Conservation (phyloP, 2,888 invertebrate species). For the Oligia fasciuncula region DNA sequence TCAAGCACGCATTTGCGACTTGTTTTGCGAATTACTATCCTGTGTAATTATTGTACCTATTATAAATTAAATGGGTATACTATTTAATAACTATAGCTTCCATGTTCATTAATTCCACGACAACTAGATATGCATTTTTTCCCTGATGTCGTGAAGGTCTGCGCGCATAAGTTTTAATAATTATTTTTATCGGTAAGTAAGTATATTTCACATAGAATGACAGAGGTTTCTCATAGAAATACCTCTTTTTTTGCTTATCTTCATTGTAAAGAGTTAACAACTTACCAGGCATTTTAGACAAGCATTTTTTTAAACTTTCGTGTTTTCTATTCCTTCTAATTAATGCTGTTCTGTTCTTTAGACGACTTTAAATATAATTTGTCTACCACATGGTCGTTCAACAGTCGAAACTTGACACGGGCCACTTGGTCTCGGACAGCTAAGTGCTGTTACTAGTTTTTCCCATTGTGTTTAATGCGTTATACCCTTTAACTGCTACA, state of each 20-base stretch:
- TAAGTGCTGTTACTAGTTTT: slow-evolving; percentile 81
- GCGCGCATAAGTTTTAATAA: slow-evolving; percentile 24
- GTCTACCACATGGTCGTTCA: slow-evolving; percentile 31
- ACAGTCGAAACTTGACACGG: slow-evolving; percentile 59
- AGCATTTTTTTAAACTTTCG: neutral
- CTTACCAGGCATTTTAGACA: neutral
- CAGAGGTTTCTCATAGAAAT: slow-evolving; percentile 7
- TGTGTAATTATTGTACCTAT: slow-evolving; percentile 35
- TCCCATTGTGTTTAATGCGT: slow-evolving; percentile 80
- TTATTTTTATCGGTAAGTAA: slow-evolving; percentile 28
- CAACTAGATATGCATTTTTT: slow-evolving; percentile 48
- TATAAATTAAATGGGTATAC: slow-evolving; percentile 48
- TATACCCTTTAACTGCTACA: slow-evolving; percentile 76
- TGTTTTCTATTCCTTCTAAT: slow-evolving; percentile 7
- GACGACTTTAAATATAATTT: slow-evolving; percentile 25
- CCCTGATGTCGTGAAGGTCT: slow-evolving; percentile 25
- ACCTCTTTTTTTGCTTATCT: neutral
- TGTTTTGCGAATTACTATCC: slow-evolving; percentile 21
- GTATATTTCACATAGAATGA: slow-evolving; percentile 10
- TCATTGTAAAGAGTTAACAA: neutral
- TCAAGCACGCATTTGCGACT: slow-evolving; percentile 15
- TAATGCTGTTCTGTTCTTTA: slow-evolving; percentile 11
- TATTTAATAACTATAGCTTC: slow-evolving; percentile 46
- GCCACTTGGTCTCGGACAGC: slow-evolving; percentile 65
- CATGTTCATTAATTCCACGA: slow-evolving; percentile 61